Evolutionary conservation across 2,888 invertebrate genomes (phyloP).

Genomic region (Corythucha ciliata): DNA sequence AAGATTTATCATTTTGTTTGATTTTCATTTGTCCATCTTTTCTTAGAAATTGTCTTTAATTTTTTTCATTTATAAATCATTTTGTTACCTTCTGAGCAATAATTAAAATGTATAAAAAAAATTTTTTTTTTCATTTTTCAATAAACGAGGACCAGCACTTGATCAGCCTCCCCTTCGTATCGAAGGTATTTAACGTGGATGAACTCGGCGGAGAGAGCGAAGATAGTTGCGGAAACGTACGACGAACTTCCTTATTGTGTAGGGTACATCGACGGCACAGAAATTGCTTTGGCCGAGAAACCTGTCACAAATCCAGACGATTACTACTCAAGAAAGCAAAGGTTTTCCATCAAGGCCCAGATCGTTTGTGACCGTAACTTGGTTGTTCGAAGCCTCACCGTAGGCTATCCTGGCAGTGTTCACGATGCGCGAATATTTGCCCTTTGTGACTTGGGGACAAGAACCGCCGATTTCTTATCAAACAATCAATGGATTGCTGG

Average conservation of each 20-base stretch:
- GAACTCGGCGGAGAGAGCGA: neutral
- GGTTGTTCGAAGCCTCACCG: neutral
- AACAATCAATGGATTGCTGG: conserved; percentile 14
- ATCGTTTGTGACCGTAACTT: conserved; percentile 14
- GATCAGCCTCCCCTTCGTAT: neutral
- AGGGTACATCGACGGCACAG: conserved; percentile 18
- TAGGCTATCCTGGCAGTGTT: conserved; percentile 13
- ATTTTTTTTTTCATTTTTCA: too few species aligned
- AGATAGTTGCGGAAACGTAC: neutral
- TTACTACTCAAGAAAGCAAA: conserved; percentile 20
- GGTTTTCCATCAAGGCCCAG: conserved; percentile 20
- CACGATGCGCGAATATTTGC: conserved; percentile 14
- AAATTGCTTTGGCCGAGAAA: conserved; percentile 23
- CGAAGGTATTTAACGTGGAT: neutral
- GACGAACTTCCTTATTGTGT: conserved; percentile 18
- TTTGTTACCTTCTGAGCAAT: too few species aligned
- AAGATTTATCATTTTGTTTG: too few species aligned
- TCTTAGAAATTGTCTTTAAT: too few species aligned
- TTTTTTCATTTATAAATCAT: too few species aligned
- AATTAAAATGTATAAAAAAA: too few species aligned
- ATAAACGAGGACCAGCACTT: too few species aligned
- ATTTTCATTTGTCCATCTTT: too few species aligned
- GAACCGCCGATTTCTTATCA: neutral
- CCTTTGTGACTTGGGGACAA: neutral
- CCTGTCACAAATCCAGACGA: conserved; percentile 6